phyloP scores from a whole-genome alignment of 2,113 vertebrate species.

The Pitta sordida region DNA sequence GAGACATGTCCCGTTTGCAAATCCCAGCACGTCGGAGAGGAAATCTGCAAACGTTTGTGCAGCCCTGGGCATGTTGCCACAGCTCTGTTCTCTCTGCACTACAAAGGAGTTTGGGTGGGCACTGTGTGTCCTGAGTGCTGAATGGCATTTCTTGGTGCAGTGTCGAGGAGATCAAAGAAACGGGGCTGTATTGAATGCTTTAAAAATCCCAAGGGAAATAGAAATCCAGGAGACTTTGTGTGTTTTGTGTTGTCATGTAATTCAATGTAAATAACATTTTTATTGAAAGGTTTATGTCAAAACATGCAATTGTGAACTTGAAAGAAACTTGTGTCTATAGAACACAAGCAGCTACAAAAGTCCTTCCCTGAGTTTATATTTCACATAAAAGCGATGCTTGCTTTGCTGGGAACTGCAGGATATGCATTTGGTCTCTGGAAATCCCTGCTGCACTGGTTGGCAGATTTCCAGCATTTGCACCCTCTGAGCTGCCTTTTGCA shows the following conservation, averaged over 20 bases:
- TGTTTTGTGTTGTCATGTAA: background rate
- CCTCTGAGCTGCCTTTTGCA: background rate
- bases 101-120: background rate
- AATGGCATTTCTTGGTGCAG: background rate
- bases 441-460: background rate
- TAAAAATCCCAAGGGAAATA: background rate
- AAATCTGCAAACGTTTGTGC: background rate
- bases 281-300: background rate
- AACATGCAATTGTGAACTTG: background rate
- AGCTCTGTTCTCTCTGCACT: background rate
- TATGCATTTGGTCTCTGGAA: background rate
- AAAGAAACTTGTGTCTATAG: background rate
- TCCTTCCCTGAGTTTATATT: background rate
- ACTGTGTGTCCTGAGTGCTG: background rate
- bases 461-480: background rate
- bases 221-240: background rate
- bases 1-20: background rate
- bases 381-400: background rate
- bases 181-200: background rate
- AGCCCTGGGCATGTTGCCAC: conserved; percentile 20
- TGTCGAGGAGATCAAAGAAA: background rate
- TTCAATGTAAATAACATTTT: background rate
- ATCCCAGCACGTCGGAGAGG: background rate
- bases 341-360: background rate
- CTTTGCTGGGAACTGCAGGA: background rate